Percentiles rank a stretch among this genome's conserved stretches.
Conservation (phyloP, 2,797 vertebrate species). For the Scolopax bukidnonensis region DNA sequence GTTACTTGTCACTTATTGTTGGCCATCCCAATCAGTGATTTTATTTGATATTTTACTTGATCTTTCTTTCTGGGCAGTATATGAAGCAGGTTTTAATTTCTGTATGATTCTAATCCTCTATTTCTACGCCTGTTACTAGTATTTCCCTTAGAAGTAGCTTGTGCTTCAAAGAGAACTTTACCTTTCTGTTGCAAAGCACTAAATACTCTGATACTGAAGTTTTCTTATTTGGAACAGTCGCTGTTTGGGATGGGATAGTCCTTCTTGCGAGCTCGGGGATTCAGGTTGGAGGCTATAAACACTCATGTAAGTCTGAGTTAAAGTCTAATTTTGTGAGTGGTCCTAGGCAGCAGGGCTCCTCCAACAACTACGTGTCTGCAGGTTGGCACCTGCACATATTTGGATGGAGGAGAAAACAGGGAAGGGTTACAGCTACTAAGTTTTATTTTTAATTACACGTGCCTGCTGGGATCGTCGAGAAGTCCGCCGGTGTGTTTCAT, state of each 20-base stretch:
- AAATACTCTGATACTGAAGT: background rate
- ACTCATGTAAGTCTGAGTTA: background rate
- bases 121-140: background rate
- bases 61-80: background rate
- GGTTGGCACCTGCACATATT: background rate
- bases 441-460: slow-evolving; percentile 20
- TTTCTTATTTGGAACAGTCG: background rate
- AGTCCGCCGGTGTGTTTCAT: background rate
- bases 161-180: background rate
- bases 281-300: slow-evolving; percentile 6
- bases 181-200: background rate
- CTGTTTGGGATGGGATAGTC: background rate
- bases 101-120: background rate
- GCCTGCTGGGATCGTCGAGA: background rate
- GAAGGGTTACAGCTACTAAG: background rate
- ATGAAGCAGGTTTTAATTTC: background rate
- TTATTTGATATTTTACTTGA: background rate
- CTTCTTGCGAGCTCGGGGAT: background rate
- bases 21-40: background rate
- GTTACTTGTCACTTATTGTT: background rate
- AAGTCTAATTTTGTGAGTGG: slow-evolving; percentile 37
- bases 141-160: background rate
- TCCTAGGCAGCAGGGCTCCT: slow-evolving; percentile 9
- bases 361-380: background rate
- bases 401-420: background rate